Evolutionary conservation across 2,888 invertebrate species (phyloP), one percentile per base, ranked within the genome.

Genomic region (Lycaena phlaeas): DNA sequence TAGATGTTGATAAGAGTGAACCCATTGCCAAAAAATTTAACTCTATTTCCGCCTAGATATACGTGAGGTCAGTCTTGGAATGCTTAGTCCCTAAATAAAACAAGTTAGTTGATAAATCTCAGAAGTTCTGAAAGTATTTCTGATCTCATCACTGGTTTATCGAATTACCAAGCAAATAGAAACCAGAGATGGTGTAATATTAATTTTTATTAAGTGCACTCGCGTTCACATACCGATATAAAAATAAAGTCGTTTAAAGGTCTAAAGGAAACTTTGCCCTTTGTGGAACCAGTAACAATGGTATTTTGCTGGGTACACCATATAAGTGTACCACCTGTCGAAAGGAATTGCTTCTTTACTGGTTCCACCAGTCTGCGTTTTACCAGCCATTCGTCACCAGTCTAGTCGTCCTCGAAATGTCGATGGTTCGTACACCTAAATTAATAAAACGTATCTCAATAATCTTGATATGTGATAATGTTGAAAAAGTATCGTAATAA

Each of bases 1-100:
- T 54, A 69, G 73, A 72, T 73, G 67, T 58, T 68, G 72, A 75
- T 75, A 74, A 68, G 57, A 59, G 64, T 72, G 65, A 72, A 69
- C 72, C 68, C 71, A 72, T 72, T 71, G 74, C 74, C 74, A 69
- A 69, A 45, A 67, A 58, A 55, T 57, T 54, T 49, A 56, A 54
- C 61, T 54, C 51, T 55, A 68, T 70, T 77, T 76, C 78, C 77
- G 76, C 66, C 64, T 52, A 49, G 48, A 59, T n/a, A n/a, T 54
- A 58, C 57, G 57, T 58, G 59, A 61, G 57, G 55, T 59, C 59
- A 55, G 50, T 43, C 37, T 39, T 41, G 44, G 43, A 51, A 52
- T 47, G 46, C 50, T 49, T 46, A 44, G 42, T 50, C 49, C 49
- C 42, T 38, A 15, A 15, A 40, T 46, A 49, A 47, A 49, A 45